Evolutionary conservation across 92 coral and sea anemone species (phyloP).

Genomic region (Phymanthus crucifer): DNA sequence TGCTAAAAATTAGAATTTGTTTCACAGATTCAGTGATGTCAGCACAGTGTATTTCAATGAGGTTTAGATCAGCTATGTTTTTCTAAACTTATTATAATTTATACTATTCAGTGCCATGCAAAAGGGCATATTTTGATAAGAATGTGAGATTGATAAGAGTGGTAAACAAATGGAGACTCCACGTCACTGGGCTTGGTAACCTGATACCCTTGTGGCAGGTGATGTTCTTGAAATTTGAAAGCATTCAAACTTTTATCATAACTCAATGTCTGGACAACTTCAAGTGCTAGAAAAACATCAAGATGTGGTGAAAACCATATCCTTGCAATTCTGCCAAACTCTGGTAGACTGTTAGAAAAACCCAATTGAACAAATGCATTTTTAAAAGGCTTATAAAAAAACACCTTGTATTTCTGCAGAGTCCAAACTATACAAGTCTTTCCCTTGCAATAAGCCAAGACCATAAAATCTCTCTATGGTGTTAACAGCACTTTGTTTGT

Average conservation of each 20-base stretch:
- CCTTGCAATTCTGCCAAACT: slow-evolving; percentile 34
- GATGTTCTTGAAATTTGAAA: slow-evolving; percentile 32
- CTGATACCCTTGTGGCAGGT: slow-evolving; percentile 38
- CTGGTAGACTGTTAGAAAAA: slow-evolving; percentile 25
- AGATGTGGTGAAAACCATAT: slow-evolving; percentile 38
- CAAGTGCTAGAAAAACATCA: slow-evolving; percentile 10
- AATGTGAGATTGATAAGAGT: slow-evolving; percentile 27
- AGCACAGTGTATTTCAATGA: too few species aligned
- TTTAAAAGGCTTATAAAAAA: slow-evolving; percentile 28
- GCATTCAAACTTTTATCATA: slow-evolving; percentile 31
- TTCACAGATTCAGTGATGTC: too few species aligned
- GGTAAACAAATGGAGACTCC: slow-evolving; percentile 37
- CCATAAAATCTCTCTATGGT: slow-evolving; percentile 2
- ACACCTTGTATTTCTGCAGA: slow-evolving; percentile 36
- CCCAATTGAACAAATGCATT: slow-evolving; percentile 37
- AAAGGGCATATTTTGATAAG: slow-evolving; percentile 2
- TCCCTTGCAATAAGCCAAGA: background rate
- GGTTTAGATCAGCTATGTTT: too few species aligned
- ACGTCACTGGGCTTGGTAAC: slow-evolving; percentile 32
- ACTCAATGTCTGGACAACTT: background rate
- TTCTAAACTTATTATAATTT: too few species aligned
- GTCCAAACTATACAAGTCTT: background rate
- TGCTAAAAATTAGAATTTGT: too few species aligned
- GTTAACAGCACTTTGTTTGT: background rate
- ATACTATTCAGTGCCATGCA: background rate